phyloP scores from a whole-genome alignment of 2,113 vertebrate species.

The Laterallus jamaicensis region DNA sequence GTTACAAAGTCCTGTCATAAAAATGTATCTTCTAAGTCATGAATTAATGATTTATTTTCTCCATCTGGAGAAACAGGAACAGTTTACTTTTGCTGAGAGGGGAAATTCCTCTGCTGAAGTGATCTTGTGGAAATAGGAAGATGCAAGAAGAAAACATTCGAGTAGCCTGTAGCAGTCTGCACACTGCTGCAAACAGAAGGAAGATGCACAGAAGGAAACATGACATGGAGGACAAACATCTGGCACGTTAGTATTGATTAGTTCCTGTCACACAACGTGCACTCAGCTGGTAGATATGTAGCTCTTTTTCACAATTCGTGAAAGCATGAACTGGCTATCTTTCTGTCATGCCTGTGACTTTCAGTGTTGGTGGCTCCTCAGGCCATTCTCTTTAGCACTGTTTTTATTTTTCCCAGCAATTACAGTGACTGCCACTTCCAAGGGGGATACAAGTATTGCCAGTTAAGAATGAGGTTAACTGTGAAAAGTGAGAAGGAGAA shows the following conservation, averaged over 20 bases:
- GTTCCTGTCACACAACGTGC: background rate
- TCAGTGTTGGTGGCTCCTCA: background rate
- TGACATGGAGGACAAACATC: background rate
- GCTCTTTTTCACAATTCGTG: background rate
- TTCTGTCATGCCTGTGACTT: background rate
- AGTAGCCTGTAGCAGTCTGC: background rate
- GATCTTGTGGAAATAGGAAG: background rate
- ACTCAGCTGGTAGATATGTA: background rate
- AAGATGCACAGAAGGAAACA: background rate
- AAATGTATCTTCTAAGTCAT: slow-evolving; percentile 1
- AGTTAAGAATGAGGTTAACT: background rate
- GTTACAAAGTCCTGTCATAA: background rate
- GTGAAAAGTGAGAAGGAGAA: background rate
- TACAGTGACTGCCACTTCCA: background rate
- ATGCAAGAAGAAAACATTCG: background rate
- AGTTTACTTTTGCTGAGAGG: slow-evolving; percentile 8
- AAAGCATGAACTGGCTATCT: background rate
- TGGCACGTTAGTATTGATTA: background rate
- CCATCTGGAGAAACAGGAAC: background rate
- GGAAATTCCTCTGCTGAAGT: slow-evolving; percentile 1
- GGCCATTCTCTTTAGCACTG: background rate
- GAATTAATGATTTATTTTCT: slow-evolving; percentile 45
- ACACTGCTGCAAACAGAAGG: background rate
- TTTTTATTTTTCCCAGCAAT: background rate
- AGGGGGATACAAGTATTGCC: background rate